phyloP scores from a whole-genome alignment of 2,113 vertebrate genomes.

The Syngnathus floridae region DNA sequence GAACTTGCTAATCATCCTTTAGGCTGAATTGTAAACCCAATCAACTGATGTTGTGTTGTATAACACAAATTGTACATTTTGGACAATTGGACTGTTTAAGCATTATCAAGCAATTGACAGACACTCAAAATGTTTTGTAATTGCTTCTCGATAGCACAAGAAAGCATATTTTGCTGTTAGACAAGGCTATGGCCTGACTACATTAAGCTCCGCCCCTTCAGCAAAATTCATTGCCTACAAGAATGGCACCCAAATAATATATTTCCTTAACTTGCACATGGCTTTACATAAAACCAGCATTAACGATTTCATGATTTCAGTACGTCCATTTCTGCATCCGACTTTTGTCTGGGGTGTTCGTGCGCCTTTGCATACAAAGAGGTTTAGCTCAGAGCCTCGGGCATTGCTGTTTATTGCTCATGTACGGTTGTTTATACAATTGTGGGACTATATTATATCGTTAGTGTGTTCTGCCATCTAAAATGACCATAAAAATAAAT shows the following conservation, averaged over 20 bases:
- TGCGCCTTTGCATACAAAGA: neutral
- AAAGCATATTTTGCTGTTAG: no score
- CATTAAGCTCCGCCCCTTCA: no score
- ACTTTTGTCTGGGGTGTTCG: neutral
- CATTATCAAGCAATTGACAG: no score
- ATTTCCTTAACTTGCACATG: no score
- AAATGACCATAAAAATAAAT: conserved; percentile 4
- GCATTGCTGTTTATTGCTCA: neutral
- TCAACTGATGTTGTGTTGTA: neutral
- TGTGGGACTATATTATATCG: neutral
- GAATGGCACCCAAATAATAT: no score
- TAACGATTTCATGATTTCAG: no score
- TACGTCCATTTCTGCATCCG: no score
- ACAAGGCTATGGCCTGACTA: no score
- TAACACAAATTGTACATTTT: neutral
- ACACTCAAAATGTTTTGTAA: no score
- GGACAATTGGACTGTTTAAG: neutral
- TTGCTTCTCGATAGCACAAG: no score
- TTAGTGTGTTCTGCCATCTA: neutral
- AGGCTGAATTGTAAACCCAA: neutral
- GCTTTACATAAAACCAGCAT: no score
- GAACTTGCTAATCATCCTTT: neutral
- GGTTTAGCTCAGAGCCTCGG: neutral
- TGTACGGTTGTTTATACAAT: neutral
- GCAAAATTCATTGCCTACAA: no score